phyloP scores from a whole-genome alignment of 2,797 vertebrate genomes.

The Myotis planiceps region DNA sequence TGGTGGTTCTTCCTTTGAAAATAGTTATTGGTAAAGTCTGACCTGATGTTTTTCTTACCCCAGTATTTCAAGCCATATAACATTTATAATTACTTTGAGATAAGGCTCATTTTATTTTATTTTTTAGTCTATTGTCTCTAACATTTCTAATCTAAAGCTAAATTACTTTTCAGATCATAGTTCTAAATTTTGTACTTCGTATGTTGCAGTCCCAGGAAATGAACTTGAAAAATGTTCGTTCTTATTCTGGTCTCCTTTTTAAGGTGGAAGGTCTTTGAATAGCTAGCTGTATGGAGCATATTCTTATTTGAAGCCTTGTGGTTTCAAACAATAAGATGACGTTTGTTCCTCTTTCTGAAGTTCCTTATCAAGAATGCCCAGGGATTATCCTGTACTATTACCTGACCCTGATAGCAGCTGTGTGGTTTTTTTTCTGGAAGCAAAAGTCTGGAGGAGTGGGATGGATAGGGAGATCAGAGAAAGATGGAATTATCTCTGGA shows the following conservation, averaged over 20 bases:
- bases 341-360: not conserved
- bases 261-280: not conserved
- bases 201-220: not conserved
- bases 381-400: not conserved
- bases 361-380: not conserved
- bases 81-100: not conserved
- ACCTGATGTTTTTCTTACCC: not conserved
- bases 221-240: not conserved
- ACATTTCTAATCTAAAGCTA: not conserved
- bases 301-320: not conserved
- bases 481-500: slow-evolving; percentile 6
- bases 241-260: not conserved
- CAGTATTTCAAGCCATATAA: not conserved
- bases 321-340: not conserved
- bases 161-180: not conserved
- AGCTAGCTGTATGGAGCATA: not conserved
- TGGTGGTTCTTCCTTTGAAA: not conserved
- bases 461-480: not conserved
- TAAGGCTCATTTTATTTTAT: not conserved
- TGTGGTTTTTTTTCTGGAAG: slow-evolving; percentile 30
- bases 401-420: not conserved
- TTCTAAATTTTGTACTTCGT: not conserved
- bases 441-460: not conserved
- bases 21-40: not conserved
- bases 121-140: not conserved